These are phyloP conservation scores for Dromas ardeola DNA, from an alignment of 2,113 vertebrate genomes.

Conservation along the genomic window DNA sequence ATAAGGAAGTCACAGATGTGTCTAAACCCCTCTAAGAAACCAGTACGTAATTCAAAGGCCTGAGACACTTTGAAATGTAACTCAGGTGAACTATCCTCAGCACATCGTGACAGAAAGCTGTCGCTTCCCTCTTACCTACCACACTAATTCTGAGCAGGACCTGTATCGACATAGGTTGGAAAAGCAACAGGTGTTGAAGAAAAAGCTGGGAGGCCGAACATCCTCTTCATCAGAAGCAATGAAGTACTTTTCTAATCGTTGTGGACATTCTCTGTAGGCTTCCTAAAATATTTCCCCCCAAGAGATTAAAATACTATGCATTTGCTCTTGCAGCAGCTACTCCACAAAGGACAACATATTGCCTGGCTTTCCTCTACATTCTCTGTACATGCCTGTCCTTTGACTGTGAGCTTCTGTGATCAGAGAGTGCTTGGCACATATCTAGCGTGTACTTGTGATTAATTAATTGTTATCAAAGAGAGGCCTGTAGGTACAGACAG, in stretches of 20 bases:
- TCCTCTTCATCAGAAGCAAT: neutral
- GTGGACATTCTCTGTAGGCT: neutral
- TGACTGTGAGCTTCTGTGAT: neutral
- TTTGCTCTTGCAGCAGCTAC: neutral
- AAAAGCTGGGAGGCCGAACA: fast-evolving
- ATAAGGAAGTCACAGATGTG: neutral
- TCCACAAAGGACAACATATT: neutral
- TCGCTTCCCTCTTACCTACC: neutral
- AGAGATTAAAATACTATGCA: neutral
- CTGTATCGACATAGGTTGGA: neutral
- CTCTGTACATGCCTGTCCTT: neutral
- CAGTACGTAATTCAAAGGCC: neutral
- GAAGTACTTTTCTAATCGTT: neutral
- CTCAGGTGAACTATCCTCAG: neutral
- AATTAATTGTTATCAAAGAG: slow-evolving; percentile 10
- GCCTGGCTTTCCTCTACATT: neutral
- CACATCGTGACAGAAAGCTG: neutral
- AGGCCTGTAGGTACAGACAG: neutral
- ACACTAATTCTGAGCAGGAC: neutral
- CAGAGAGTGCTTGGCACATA: neutral
- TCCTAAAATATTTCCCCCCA: neutral
- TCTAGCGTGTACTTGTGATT: neutral
- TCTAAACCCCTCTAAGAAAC: neutral
- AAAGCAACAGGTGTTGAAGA: neutral
- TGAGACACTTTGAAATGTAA: neutral